Base-by-base conservation (phyloP, 2,113 vertebrate species). In the Elephantulus edwardii region DNA sequence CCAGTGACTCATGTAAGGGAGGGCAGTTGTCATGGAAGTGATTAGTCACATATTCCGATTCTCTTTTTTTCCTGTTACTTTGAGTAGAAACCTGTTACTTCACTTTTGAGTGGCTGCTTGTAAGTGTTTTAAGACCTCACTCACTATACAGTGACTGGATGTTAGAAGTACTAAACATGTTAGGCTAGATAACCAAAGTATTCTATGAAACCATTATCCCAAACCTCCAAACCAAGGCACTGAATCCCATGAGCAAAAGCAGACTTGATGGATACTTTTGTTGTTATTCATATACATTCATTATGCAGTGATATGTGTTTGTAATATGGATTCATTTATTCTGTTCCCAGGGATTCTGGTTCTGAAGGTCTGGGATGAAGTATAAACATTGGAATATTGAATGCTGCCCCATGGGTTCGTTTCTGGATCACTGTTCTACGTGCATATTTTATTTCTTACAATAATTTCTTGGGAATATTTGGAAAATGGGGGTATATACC, bases 361-460 rank as follows among this genome's bases (percentile, higher is more conserved):
- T 76, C 40, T 89, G 28, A 93, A 90, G 76, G 8, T 28, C 9
- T 64, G 4, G 8, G 26, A 16, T n/a, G 10, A 10, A 22, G 0
- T 86, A 35, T 17, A 83, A 24, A 22, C 83, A 92, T 90, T 20
- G 75, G 9, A 56, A 44, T 83, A 82, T 72, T 85, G 46, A 70
- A 26, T 71, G 52, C 22, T 42, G 33, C 35, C n/a, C 86, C 42
- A 19, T 76, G 20, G 80, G 3, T 88, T 10, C 91, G 58, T 84
- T 87, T 40, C 79, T 91, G 10, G 30, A 35, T 30, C 8, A 42
- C 16, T 35, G 9, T 76, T 93, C 19, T 90, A 8, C 83, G 48
- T 89, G 13, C 14, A 40, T 52, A 9, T 60, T 92, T 91, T 40
- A n/a, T 86, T 94, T 84, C 62, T 88, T 78, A 78, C n/a, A 79